These are phyloP conservation scores for Maniola jurtina DNA, from an alignment of 1,140 invertebrate genomes.

Conservation along the genomic window DNA sequence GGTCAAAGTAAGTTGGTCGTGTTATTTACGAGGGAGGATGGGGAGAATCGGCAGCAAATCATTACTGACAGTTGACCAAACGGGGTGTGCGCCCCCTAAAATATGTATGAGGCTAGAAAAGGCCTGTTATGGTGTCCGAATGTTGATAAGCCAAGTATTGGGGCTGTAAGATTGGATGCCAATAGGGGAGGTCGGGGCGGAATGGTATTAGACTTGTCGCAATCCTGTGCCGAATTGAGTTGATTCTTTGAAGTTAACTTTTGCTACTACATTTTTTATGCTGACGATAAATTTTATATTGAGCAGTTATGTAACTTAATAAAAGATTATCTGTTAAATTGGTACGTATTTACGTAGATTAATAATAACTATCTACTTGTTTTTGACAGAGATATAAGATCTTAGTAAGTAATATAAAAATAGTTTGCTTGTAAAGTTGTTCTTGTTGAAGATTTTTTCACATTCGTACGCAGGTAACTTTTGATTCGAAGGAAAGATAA, in stretches of 20 bases:
- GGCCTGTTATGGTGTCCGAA: constrained; percentile 78
- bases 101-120: constrained; percentile 76
- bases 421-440: too few species aligned
- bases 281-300: constrained; percentile 3
- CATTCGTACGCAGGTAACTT: too few species aligned
- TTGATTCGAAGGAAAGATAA: too few species aligned
- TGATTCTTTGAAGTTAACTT: constrained; percentile 34
- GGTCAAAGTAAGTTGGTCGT: constrained; percentile 43
- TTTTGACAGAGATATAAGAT: too few species aligned
- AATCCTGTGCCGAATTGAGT: constrained; percentile 38
- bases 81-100: constrained; percentile 68
- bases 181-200: constrained; percentile 50
- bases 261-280: constrained; percentile 26
- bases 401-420: too few species aligned
- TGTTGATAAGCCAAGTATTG: constrained; percentile 76
- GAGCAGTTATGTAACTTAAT: neutral
- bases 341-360: neutral
- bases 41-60: constrained; percentile 72
- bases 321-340: neutral
- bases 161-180: constrained; percentile 65
- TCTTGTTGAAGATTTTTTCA: too few species aligned
- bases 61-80: constrained; percentile 78
- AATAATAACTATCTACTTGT: too few species aligned
- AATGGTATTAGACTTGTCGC: constrained; percentile 60
- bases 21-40: constrained; percentile 51